Base-by-base conservation (phyloP, 2,113 vertebrate species). In the Daboia siamensis region DNA sequence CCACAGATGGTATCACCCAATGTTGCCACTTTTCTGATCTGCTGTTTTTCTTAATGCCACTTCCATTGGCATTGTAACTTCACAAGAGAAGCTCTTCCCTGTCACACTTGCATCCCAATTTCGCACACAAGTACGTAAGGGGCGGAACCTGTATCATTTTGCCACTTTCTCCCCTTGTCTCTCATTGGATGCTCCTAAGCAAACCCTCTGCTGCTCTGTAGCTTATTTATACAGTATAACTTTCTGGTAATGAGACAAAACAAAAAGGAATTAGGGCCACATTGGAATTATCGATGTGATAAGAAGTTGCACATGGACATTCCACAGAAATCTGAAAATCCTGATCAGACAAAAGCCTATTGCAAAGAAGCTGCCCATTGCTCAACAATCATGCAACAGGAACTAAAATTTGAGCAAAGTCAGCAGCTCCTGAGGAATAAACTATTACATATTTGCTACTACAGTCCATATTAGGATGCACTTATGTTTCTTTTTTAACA, bases 331-430 rank as follows among this genome's bases (percentile, higher is more conserved):
- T 92, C 4, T 51, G 26, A 59, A 52, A 2, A 4, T 84, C 86
- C 74, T 80, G 39, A 39, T 91, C 56, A 90, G 3, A 20, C 17
- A 61, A 93, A 94, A 94, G 87, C 3, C 90, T 69, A 4, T 57
- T 52, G 84, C 24, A 95, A 93, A 91, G 86, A 92, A 90, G 29
- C 48, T 93, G 33, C 85, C 80, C 94, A 21, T 44, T 80, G 17
- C 7, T 80, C 17, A 44, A 80, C 33, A 0, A 26, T 64, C 9
- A 80, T 89, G 92, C 11, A 95, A 74, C 52, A 93, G 87, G 59
- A 5, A 11, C 61, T 87, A 17, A 44, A 90, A 23, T 54, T 87
- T 57, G 91, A 90, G 26, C 48, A n/a, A 92, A 56, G 7, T 87
- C 10, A 94, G 46, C 57, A 92, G 89, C 86, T 95, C 57, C 4